Base-by-base conservation (phyloP, 2,888 invertebrate species). In the Ypsolopha sequella region DNA sequence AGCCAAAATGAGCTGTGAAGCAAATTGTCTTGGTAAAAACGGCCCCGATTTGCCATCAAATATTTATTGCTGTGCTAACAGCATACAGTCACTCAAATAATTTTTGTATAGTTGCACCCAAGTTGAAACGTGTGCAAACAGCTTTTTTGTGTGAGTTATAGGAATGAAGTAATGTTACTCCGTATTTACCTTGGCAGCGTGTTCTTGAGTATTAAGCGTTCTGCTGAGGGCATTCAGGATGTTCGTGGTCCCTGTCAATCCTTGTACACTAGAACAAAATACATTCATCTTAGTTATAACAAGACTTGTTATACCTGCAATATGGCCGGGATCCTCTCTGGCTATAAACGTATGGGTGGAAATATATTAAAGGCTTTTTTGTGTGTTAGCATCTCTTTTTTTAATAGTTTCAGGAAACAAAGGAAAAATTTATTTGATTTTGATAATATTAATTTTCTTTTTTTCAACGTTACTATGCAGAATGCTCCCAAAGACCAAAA, bases 181-280 rank as follows among this genome's bases (percentile, higher is more conserved):
- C 24, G 24, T 48, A 43, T 53, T 60, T 67, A 85, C 86, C 71
- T 70, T 78, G 3, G 56, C 52, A 0, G 62, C 58, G 45, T 87
- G 82, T 2, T 55, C 66, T 8, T 56, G 52, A 6, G 75, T 73
- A 6, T 75, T 80, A 2, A 87, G 63, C 57, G 80, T 70, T 52
- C 74, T 68, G 1, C 77, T 62, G 6, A 87, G 71, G 0, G 85
- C 76, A 50, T 79, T 84, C 13, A 87, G 62, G 11, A 87, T 86
- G 56, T 81, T 87, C 0, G 81, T 78, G 0, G 85, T 87, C 14
- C 87, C 86, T 11, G 77, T 76, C 36, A 86, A 58, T 0, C 77
- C 79, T 72, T 82, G 84, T 2, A 87, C 85, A 53, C 87, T 87
- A 72, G 46, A 55, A 60, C 51, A 48, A 47, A 55, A 52, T 11